Evolutionary conservation across 2,888 invertebrate species (phyloP).

Genomic region (Gnatocerus cornutus): DNA sequence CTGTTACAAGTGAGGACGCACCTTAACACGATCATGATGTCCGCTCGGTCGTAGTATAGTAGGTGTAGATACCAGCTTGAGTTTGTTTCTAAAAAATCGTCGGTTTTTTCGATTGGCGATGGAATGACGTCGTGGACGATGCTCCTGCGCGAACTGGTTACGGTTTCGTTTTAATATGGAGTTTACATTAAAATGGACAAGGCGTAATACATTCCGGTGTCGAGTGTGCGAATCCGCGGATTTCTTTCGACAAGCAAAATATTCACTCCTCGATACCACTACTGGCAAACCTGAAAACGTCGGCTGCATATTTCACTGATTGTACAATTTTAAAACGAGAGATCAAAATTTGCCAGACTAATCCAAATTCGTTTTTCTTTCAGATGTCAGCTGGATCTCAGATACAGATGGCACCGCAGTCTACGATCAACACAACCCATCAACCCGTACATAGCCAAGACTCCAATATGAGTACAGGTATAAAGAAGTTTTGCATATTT

Average conservation of each 20-base stretch:
- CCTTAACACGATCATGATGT: slow-evolving; percentile 32
- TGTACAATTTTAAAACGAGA: slow-evolving; percentile 43
- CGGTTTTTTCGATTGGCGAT: slow-evolving; percentile 15
- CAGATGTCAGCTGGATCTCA: slow-evolving; percentile 98
- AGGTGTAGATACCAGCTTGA: slow-evolving; percentile 6
- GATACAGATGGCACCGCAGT: slow-evolving; percentile 98
- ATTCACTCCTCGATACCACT: slow-evolving; percentile 51
- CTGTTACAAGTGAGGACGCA: no score
- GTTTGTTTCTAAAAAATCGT: slow-evolving; percentile 12
- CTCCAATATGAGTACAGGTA: slow-evolving; percentile 98
- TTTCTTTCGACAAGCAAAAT: slow-evolving; percentile 59
- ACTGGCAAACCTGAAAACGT: slow-evolving; percentile 64
- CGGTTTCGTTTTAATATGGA: slow-evolving; percentile 42
- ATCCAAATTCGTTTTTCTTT: slow-evolving; percentile 68
- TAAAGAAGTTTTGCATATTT: slow-evolving; percentile 36
- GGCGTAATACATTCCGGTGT: slow-evolving; percentile 49
- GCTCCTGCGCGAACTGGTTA: slow-evolving; percentile 38
- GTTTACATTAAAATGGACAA: slow-evolving; percentile 44
- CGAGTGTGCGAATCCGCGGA: slow-evolving; percentile 55
- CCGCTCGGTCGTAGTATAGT: slow-evolving; percentile 20
- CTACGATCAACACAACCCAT: slow-evolving; percentile 85
- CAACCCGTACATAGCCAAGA: slow-evolving; percentile 93
- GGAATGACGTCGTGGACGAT: slow-evolving; percentile 28
- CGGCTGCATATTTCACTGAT: slow-evolving; percentile 47
- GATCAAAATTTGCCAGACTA: slow-evolving; percentile 38